Percentiles rank a stretch among this genome's conserved stretches.
phyloP scores from a whole-genome alignment of 2,888 invertebrate species.

The Ochropacha duplaris region DNA sequence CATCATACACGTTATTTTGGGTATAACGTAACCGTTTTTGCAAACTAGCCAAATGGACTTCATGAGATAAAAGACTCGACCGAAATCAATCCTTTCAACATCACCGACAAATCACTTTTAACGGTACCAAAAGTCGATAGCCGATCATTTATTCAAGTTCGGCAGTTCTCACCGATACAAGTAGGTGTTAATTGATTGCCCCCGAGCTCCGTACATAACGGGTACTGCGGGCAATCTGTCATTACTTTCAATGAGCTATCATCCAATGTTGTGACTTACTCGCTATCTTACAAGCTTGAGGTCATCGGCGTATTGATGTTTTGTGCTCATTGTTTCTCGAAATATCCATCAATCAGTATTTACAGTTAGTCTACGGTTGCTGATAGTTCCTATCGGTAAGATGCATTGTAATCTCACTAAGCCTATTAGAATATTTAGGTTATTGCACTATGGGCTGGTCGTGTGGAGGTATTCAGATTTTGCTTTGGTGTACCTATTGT shows the following conservation, averaged over 20 bases:
- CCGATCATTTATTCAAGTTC: slow-evolving; percentile 1
- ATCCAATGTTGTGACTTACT: slow-evolving; percentile 67
- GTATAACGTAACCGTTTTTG: too few relatives aligned
- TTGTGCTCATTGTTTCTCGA: slow-evolving; percentile 65
- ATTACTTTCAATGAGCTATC: slow-evolving; percentile 50
- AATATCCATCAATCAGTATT: slow-evolving; percentile 66
- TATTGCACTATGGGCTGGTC: slow-evolving; percentile 16
- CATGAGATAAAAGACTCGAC: too few relatives aligned
- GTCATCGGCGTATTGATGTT: slow-evolving; percentile 64
- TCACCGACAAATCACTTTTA: background rate
- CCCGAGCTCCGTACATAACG: slow-evolving; percentile 35
- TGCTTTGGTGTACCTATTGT: slow-evolving; percentile 3
- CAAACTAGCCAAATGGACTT: background rate
- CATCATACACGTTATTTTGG: too few relatives aligned
- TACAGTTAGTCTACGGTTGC: slow-evolving; percentile 54
- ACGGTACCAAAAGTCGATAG: background rate
- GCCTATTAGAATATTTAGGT: slow-evolving; percentile 49
- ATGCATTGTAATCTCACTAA: slow-evolving; percentile 43
- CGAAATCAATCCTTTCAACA: background rate
- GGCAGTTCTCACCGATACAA: slow-evolving; percentile 22
- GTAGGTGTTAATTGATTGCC: slow-evolving; percentile 60
- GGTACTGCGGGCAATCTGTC: slow-evolving; percentile 39
- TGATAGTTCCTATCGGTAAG: slow-evolving; percentile 24
- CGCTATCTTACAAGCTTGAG: slow-evolving; percentile 44
- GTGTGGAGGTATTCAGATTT: slow-evolving; percentile 25